These are phyloP conservation scores for Percopsis omiscomaycus DNA, from an alignment of 2,797 vertebrate species.

Conservation along the genomic window DNA sequence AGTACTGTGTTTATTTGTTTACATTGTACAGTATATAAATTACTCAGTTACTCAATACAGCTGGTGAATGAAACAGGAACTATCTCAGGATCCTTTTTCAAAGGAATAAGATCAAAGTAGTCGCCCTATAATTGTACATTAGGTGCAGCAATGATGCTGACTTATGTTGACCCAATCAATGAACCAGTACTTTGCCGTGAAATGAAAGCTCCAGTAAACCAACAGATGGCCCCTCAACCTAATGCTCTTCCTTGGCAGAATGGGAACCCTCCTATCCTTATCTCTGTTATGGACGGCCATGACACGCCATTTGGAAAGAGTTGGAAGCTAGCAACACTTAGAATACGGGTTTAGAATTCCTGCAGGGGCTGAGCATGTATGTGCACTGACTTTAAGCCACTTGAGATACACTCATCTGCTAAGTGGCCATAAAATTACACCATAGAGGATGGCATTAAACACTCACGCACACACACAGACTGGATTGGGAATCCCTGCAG, in stretches of 20 bases:
- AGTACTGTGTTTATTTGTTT: too few species aligned
- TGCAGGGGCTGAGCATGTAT: slow-evolving; percentile 35
- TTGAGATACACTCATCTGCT: slow-evolving; percentile 66
- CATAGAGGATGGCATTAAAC: slow-evolving; percentile 48
- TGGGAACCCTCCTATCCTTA: slow-evolving; percentile 39
- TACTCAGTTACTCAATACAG: too few species aligned
- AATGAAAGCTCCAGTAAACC: slow-evolving; percentile 33
- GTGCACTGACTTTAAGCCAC: slow-evolving; percentile 62
- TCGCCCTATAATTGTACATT: slow-evolving; percentile 4
- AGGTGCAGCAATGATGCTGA: slow-evolving; percentile 4
- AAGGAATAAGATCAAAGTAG: neutral
- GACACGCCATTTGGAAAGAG: slow-evolving; percentile 48
- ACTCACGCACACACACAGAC: slow-evolving; percentile 44
- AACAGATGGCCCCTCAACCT: slow-evolving; percentile 34
- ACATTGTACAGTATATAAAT: too few species aligned
- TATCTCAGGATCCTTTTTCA: slow-evolving; percentile 6
- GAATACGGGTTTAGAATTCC: slow-evolving; percentile 58
- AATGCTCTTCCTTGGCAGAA: slow-evolving; percentile 36
- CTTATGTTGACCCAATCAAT: slow-evolving; percentile 13
- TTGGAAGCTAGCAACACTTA: slow-evolving; percentile 50
- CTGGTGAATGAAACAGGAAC: slow-evolving; percentile 3
- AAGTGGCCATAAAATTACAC: slow-evolving; percentile 69
- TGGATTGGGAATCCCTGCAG: slow-evolving; percentile 28
- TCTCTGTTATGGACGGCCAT: slow-evolving; percentile 47
- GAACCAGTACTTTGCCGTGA: slow-evolving; percentile 8